Evolutionary conservation across 2,113 vertebrate genomes (phyloP).

Genomic region (Pluvianellus socialis): DNA sequence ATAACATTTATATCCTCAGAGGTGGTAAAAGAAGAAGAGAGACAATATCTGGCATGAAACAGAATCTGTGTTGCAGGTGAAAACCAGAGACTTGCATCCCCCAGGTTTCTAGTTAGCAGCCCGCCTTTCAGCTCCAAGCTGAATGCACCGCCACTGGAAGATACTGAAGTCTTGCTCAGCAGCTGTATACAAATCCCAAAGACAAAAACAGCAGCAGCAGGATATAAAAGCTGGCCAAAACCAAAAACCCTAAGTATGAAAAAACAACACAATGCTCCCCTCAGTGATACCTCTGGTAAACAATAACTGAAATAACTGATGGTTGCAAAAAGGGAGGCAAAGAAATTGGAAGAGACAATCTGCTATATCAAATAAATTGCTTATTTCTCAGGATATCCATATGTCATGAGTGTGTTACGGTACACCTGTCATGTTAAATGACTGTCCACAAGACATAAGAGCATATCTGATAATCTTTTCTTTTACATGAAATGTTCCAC

Average conservation of each 20-base stretch:
- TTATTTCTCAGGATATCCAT: background rate
- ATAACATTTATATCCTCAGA: background rate
- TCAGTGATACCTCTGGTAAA: background rate
- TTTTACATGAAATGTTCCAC: background rate
- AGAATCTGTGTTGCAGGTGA: background rate
- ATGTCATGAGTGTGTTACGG: accelerated
- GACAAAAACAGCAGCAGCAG: background rate
- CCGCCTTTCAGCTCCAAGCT: background rate
- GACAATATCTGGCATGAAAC: background rate
- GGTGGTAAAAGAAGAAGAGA: background rate
- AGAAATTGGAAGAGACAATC: background rate
- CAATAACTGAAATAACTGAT: background rate
- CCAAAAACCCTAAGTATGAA: background rate
- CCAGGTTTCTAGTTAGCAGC: background rate
- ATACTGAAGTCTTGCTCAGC: background rate
- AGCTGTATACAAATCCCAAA: background rate
- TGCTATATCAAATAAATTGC: background rate
- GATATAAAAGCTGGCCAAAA: background rate
- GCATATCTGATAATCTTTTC: background rate
- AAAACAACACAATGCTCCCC: background rate
- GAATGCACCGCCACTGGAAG: background rate
- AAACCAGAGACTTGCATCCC: background rate
- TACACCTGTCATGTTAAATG: background rate
- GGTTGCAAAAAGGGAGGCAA: background rate
- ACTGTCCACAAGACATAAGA: background rate